Evolutionary conservation across 1,140 invertebrate species (phyloP).

Genomic region (Aleiodes sp.): DNA sequence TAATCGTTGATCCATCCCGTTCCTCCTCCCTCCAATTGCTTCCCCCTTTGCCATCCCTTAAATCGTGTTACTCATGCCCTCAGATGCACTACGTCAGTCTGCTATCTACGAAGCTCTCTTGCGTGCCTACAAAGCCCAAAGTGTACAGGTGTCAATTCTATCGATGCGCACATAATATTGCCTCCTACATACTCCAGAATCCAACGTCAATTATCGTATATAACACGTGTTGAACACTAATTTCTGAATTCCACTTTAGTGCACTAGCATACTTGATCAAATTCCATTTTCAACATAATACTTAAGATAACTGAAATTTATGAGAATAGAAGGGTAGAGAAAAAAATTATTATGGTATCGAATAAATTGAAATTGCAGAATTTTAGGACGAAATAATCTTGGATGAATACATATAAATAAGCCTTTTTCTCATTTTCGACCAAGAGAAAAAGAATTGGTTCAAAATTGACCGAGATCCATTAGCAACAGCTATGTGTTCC

Average conservation of each 20-base stretch:
- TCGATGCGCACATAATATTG: conserved; percentile 26
- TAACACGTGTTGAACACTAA: not conserved
- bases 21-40: not conserved
- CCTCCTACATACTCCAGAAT: conserved; percentile 1
- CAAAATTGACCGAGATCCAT: too few relatives aligned
- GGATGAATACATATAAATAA: too few relatives aligned
- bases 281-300: not conserved
- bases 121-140: conserved; percentile 19
- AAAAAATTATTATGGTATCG: too few relatives aligned
- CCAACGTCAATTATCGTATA: conserved; percentile 16
- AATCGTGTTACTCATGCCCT: not conserved
- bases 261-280: not conserved
- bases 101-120: not conserved
- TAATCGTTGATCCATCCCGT: conserved; percentile 24
- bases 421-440: too few relatives aligned
- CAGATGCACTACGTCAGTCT: not conserved
- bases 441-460: too few relatives aligned
- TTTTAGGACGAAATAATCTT: too few relatives aligned
- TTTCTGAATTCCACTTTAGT: not conserved
- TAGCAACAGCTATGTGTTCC: too few relatives aligned
- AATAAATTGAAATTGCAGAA: too few relatives aligned
- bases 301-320: not conserved
- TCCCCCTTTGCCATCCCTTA: too few relatives aligned
- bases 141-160: conserved; percentile 28
- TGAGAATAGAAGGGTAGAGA: too few relatives aligned